Conservation (phyloP, 2,113 vertebrate species). For the Scomber japonicus region DNA sequence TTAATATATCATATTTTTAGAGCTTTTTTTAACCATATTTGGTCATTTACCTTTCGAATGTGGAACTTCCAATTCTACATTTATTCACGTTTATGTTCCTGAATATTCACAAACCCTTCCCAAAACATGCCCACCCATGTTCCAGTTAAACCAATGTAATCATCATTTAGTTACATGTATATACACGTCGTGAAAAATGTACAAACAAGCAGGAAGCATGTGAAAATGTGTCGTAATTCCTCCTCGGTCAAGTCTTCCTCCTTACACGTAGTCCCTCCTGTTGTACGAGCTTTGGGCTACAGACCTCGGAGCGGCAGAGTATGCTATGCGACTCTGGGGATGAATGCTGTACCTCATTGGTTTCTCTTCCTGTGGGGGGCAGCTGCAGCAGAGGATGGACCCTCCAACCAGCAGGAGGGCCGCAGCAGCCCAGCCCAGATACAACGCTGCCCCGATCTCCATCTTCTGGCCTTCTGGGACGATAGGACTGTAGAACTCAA, state of each 20-base stretch:
- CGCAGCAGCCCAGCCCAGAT: conserved; percentile 92
- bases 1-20: conserved; percentile 9
- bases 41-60: neutral
- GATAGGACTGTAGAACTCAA: conserved; percentile 92
- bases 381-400: conserved; percentile 92
- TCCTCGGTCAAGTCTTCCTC: conserved; percentile 21
- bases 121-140: neutral
- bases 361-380: conserved; percentile 88
- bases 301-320: conserved; percentile 88
- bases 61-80: neutral
- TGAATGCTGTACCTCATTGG: conserved; percentile 76
- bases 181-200: conserved; percentile 1
- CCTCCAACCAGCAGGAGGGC: conserved; percentile 90
- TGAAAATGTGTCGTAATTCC: neutral
- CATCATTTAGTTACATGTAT: conserved; percentile 13
- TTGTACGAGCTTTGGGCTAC: conserved; percentile 85
- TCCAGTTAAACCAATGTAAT: conserved; percentile 1
- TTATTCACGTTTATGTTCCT: conserved; percentile 9
- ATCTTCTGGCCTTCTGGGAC: conserved; percentile 88
- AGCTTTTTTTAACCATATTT: neutral
- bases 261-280: conserved; percentile 94
- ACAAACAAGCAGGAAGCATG: conserved; percentile 16
- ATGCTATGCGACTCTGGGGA: conserved; percentile 85
- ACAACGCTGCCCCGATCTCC: conserved; percentile 92
- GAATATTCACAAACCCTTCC: neutral